Evolutionary conservation across 2,797 vertebrate genomes (phyloP), one percentile per base, ranked within the genome.

Genomic region (Phylloscopus collybita): DNA sequence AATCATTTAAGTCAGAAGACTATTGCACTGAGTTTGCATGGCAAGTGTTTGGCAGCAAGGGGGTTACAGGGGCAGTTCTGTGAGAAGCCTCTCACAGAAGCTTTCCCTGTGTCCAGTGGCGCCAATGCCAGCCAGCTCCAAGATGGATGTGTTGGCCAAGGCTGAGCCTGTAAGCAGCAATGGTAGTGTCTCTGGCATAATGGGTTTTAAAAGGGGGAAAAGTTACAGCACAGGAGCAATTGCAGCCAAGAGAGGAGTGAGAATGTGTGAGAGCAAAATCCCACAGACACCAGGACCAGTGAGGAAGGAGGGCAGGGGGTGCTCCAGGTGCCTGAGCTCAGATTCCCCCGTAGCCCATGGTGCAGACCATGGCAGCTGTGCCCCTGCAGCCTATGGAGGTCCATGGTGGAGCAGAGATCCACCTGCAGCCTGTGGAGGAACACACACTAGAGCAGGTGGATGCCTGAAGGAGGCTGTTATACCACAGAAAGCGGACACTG

Each of bases 131-230:
- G 16, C 10, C 1, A 0, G 13, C n/a, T 79, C 32, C 50, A 59
- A 59, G 66, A 59, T 4, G 11, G 56, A 49, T 4, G 5, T 0
- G 0, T 25, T 38, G 40, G 54, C 15, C 65, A 53, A 72, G 38
- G 29, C 32, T 1, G 2, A 72, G 32, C 15, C 27, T 34, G 32
- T 59, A 14, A 26, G 25, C 3, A 4, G 16, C 4, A 11, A 18
- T 10, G 8, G 9, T 5, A n/a, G 8, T 16, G 16, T 19, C 27
- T 65, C 34, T 54, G 20, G 36, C 36, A 82, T 9, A 61, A 56
- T 2, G 26, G 16, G 51, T 40, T 29, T 51, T 16, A 51, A 59
- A 47, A 49, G 10, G 5, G 30, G 6, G 7, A 19, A 21, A 59
- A 47, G 26, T 44, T 53, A 42, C 13, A 25, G 36, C 26, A 27